Percentiles rank a stretch among this genome's conserved stretches.
phyloP scores from a whole-genome alignment of 1,140 invertebrate genomes.

The Trichonephila inaurata region DNA sequence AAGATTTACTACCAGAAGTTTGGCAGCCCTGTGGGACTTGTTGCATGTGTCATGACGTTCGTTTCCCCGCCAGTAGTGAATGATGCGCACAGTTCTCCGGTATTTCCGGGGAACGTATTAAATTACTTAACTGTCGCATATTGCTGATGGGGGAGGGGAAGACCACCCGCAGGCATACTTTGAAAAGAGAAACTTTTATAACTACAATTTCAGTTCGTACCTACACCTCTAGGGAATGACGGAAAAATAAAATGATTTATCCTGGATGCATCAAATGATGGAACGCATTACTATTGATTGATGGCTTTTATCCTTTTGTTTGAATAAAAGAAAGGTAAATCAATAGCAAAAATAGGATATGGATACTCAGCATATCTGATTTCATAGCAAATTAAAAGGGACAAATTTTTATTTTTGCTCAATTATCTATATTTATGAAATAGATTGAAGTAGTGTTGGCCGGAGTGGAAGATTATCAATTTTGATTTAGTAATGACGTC shows the following conservation, averaged over 20 bases:
- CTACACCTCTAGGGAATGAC: not conserved
- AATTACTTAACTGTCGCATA: conserved; percentile 70
- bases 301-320: too few relatives aligned
- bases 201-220: conserved; percentile 13
- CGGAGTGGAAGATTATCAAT: too few relatives aligned
- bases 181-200: conserved; percentile 20
- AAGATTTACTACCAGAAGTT: conserved; percentile 70
- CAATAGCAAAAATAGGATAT: too few relatives aligned
- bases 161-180: conserved; percentile 54
- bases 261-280: too few relatives aligned
- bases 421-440: too few relatives aligned
- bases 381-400: too few relatives aligned
- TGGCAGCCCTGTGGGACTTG: conserved; percentile 73
- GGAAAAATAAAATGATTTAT: conserved; percentile 1
- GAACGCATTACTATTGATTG: too few relatives aligned
- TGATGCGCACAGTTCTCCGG: conserved; percentile 64
- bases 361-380: too few relatives aligned
- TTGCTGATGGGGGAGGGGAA: conserved; percentile 20
- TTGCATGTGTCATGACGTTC: conserved; percentile 73
- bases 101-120: conserved; percentile 75
- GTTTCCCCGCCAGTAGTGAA: conserved; percentile 44
- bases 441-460: too few relatives aligned
- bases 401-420: too few relatives aligned
- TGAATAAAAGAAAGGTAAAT: too few relatives aligned
- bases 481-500: too few relatives aligned